Conservation (phyloP, 2,113 vertebrate genomes). For the Phalacrocorax aristotelis region DNA sequence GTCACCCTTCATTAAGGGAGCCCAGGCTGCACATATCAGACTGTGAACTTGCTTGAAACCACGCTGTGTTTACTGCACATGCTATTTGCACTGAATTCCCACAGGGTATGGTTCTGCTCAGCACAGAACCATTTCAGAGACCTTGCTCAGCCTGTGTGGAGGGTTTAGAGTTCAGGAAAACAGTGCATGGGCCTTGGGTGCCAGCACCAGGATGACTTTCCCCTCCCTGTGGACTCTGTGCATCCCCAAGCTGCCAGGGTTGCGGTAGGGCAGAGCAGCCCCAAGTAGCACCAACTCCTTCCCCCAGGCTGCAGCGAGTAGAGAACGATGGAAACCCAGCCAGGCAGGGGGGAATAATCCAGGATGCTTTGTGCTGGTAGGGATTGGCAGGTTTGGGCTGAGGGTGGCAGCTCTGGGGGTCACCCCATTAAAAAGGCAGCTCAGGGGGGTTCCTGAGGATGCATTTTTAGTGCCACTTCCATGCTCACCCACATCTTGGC, state of each 20-base stretch:
- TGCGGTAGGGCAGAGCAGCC: background rate
- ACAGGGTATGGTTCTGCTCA: fast-evolving
- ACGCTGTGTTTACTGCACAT: fast-evolving
- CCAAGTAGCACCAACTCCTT: background rate
- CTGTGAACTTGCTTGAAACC: background rate
- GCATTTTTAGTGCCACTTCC: background rate
- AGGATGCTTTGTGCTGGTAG: background rate
- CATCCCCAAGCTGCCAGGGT: background rate
- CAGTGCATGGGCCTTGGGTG: background rate
- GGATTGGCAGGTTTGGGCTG: fast-evolving
- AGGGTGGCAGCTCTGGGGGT: background rate
- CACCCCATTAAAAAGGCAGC: background rate
- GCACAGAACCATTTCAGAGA: background rate
- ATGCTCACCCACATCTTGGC: background rate
- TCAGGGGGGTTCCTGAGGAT: background rate
- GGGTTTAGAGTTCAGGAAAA: constrained; percentile 22
- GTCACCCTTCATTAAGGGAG: background rate
- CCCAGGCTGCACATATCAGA: background rate
- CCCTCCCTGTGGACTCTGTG: background rate
- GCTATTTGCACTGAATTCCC: background rate
- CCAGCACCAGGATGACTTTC: background rate
- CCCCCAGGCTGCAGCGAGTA: background rate
- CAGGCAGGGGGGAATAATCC: background rate
- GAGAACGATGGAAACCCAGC: background rate
- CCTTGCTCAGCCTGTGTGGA: background rate